Percentiles rank a stretch among this genome's conserved stretches.
phyloP scores from a whole-genome alignment of 1,140 invertebrate species.

The Drosophila ercepeae region DNA sequence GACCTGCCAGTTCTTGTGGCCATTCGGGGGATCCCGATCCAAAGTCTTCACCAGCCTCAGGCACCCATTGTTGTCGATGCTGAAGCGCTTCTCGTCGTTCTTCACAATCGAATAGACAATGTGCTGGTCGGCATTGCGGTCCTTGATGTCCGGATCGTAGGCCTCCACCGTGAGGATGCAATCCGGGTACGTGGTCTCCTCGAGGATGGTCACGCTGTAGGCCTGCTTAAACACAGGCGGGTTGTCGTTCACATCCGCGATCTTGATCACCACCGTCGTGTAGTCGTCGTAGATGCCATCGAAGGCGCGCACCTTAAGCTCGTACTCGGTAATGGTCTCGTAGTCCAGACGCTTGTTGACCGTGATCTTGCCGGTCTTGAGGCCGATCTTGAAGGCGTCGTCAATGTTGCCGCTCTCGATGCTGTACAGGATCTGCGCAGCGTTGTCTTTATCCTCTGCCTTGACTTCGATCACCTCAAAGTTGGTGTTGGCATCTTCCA shows the following conservation, averaged over 20 bases:
- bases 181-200: slow-evolving; percentile 87
- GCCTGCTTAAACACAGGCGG: slow-evolving; percentile 89
- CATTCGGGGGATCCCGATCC: slow-evolving; percentile 94
- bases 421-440: slow-evolving; percentile 91
- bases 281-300: slow-evolving; percentile 91
- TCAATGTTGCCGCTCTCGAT: slow-evolving; percentile 91
- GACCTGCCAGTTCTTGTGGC: slow-evolving; percentile 92
- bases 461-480: slow-evolving; percentile 92
- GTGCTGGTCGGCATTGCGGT: slow-evolving; percentile 89
- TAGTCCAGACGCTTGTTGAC: slow-evolving; percentile 92
- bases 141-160: slow-evolving; percentile 93
- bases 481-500: slow-evolving; percentile 93
- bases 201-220: slow-evolving; percentile 88
- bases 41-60: slow-evolving; percentile 90
- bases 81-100: slow-evolving; percentile 88
- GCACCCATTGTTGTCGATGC: slow-evolving; percentile 90
- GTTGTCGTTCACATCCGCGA: slow-evolving; percentile 94
- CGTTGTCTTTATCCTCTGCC: slow-evolving; percentile 92
- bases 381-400: slow-evolving; percentile 91
- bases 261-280: slow-evolving; percentile 90
- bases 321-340: slow-evolving; percentile 92
- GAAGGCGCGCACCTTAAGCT: slow-evolving; percentile 89
- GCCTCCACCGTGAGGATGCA: slow-evolving; percentile 89
- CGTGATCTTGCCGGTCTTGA: slow-evolving; percentile 91
- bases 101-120: slow-evolving; percentile 91